Conservation (phyloP, 2,888 invertebrate species). For the Pterostichus niger region DNA sequence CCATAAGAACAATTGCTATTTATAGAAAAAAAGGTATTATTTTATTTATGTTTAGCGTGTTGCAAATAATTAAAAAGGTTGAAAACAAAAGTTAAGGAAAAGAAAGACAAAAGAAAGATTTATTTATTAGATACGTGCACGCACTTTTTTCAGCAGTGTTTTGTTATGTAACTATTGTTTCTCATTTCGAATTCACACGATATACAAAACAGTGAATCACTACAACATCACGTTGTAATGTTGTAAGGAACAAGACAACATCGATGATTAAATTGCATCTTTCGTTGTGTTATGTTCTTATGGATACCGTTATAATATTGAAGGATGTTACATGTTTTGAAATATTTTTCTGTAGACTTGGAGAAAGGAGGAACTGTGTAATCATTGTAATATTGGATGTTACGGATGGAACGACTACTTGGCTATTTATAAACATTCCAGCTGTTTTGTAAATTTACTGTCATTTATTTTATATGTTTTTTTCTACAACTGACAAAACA, state of each 20-base stretch:
- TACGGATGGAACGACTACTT: too few relatives aligned
- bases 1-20: neutral
- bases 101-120: conserved; percentile 44
- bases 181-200: conserved; percentile 19
- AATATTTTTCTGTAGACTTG: neutral
- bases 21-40: conserved; percentile 2
- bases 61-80: conserved; percentile 9
- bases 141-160: conserved; percentile 34
- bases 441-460: too few relatives aligned
- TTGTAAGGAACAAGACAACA: neutral
- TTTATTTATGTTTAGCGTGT: conserved; percentile 8
- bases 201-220: neutral
- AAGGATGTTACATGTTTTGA: conserved; percentile 21
- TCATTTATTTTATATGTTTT: too few relatives aligned
- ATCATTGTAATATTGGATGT: neutral
- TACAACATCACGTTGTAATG: neutral
- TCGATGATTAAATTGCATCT: neutral
- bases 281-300: neutral
- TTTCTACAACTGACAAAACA: too few relatives aligned
- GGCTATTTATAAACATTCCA: too few relatives aligned
- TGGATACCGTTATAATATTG: conserved; percentile 32
- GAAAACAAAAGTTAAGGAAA: conserved; percentile 44
- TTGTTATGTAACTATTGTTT: conserved; percentile 4
- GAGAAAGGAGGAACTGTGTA: conserved; percentile 10
- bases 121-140: conserved; percentile 30